Percentiles rank a stretch among this genome's conserved stretches.
phyloP scores from a whole-genome alignment of 1,140 invertebrate species.

The Brachionus manjavacas region DNA sequence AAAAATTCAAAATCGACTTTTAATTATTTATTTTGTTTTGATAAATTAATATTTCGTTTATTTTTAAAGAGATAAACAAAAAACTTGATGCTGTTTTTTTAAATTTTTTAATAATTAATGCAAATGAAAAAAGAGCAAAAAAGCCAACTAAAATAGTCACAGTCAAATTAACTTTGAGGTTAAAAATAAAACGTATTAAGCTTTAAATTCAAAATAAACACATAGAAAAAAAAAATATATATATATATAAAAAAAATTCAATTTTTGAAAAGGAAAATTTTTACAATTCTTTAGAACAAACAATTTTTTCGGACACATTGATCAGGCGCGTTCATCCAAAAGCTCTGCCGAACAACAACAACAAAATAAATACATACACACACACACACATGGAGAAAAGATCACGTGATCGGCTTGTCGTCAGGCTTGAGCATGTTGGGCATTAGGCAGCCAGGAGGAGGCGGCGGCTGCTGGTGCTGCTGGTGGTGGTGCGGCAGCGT shows the following conservation, averaged over 20 bases:
- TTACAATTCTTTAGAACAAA: no score
- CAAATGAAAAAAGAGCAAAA: background rate
- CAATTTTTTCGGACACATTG: no score
- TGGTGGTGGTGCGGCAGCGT: background rate
- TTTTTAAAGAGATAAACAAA: background rate
- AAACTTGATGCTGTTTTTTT: background rate
- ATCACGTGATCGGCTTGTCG: background rate
- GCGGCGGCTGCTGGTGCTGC: no score
- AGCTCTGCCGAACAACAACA: background rate
- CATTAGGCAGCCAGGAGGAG: background rate
- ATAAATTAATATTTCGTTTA: background rate
- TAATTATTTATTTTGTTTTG: background rate
- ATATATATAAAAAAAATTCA: no score
- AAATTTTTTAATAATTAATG: background rate
- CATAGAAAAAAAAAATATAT: background rate
- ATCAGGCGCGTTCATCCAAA: background rate
- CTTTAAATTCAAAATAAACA: background rate
- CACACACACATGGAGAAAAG: background rate
- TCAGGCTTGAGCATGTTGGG: background rate
- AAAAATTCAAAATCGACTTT: background rate
- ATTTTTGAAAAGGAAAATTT: no score
- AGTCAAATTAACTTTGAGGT: background rate
- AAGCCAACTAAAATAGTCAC: background rate
- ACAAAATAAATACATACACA: background rate
- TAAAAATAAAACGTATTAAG: background rate